Conservation (phyloP, 2,113 vertebrate species). For the Ceyx margarethae region DNA sequence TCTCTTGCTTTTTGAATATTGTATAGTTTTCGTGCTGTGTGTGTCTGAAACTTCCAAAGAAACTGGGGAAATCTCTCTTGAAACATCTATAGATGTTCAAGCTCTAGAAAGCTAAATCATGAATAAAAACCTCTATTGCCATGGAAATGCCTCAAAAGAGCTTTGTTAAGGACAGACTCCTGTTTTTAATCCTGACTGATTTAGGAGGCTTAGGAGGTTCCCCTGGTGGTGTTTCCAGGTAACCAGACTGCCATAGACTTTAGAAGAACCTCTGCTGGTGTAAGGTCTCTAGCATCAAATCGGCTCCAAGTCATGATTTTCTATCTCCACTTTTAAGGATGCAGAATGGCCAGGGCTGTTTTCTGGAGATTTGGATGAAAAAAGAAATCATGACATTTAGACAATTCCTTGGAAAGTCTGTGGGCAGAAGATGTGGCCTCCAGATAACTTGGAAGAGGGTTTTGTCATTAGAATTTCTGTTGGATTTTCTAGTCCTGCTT, state of each 20-base stretch:
- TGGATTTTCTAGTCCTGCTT: conserved; percentile 5
- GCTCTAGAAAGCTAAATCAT: background rate
- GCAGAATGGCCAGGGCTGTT: background rate
- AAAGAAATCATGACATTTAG: background rate
- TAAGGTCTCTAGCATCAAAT: background rate
- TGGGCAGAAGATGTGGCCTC: background rate
- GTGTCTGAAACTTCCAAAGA: background rate
- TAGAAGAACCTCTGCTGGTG: background rate
- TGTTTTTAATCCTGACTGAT: background rate
- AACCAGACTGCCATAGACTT: background rate
- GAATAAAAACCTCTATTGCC: background rate
- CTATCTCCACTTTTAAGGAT: background rate
- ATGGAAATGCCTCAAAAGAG: background rate
- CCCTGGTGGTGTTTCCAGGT: background rate
- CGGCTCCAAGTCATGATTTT: background rate
- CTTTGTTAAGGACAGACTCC: background rate
- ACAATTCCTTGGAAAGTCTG: background rate
- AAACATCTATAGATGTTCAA: background rate
- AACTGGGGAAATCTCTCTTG: background rate
- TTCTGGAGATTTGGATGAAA: background rate
- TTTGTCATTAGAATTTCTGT: background rate
- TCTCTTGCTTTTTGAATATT: background rate
- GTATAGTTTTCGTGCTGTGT: background rate
- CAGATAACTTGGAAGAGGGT: background rate
- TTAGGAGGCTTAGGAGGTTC: background rate